A percentile compares a stretch with the other conserved stretches of the same genome.
Conservation (phyloP, 2,113 vertebrate species). For the Bombycilla garrulus region DNA sequence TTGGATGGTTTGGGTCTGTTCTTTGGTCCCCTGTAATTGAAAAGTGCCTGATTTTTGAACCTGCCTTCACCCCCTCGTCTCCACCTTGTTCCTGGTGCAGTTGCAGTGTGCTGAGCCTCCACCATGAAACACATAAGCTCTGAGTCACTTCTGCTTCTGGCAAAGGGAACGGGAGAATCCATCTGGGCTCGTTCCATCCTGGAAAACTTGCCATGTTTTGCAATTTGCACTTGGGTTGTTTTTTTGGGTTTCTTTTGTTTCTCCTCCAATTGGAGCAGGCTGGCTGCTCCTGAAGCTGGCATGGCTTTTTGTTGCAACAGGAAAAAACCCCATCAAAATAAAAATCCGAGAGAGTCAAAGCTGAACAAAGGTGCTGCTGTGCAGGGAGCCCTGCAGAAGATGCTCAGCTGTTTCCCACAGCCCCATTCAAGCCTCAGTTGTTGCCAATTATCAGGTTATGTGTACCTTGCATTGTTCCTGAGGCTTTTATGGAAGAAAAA, state of each 20-base stretch:
- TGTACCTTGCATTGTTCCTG: not conserved
- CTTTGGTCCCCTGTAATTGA: not conserved
- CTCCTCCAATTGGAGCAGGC: fast-evolving
- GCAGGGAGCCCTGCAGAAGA: not conserved
- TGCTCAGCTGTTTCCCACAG: not conserved
- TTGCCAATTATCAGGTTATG: not conserved
- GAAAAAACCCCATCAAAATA: not conserved
- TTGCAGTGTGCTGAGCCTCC: not conserved
- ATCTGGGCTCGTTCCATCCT: slow-evolving; percentile 41
- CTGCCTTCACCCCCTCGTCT: not conserved
- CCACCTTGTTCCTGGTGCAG: not conserved
- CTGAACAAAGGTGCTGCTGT: not conserved
- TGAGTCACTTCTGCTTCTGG: slow-evolving; percentile 26
- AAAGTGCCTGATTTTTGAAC: not conserved
- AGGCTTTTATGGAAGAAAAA: not conserved
- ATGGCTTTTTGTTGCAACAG: not conserved
- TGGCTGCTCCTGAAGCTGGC: not conserved
- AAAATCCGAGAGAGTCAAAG: not conserved
- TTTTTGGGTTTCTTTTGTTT: too few species aligned
- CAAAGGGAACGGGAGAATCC: slow-evolving; percentile 15
- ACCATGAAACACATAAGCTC: not conserved
- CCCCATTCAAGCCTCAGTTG: not conserved
- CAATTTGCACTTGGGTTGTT: not conserved
- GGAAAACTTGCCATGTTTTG: not conserved
- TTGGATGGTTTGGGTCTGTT: not conserved